Percentiles rank a stretch among this genome's conserved stretches.
phyloP scores from a whole-genome alignment of 2,113 vertebrate species.

The Oreocharis arfaki region DNA sequence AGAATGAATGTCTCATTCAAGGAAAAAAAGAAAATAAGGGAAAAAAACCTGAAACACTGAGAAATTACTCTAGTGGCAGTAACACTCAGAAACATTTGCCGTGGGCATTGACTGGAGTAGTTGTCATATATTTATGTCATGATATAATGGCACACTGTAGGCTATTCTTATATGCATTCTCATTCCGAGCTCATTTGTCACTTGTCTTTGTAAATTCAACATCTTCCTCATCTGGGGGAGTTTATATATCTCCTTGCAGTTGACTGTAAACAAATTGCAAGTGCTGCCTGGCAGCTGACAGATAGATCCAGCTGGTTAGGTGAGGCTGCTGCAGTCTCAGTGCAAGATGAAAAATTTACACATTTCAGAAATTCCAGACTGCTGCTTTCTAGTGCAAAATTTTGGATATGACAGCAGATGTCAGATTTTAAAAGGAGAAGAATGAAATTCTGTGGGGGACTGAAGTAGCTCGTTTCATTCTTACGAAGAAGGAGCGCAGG shows the following conservation, averaged over 20 bases:
- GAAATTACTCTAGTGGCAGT: slow-evolving; percentile 53
- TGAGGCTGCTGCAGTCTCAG: slow-evolving; percentile 23
- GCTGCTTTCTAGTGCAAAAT: slow-evolving; percentile 1
- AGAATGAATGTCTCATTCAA: neutral
- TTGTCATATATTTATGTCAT: slow-evolving; percentile 77
- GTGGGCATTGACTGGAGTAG: slow-evolving; percentile 66
- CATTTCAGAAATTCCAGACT: slow-evolving; percentile 1
- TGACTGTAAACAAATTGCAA: slow-evolving; percentile 75
- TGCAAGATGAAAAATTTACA: slow-evolving; percentile 1
- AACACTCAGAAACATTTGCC: slow-evolving; percentile 65
- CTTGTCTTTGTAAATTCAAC: slow-evolving; percentile 70
- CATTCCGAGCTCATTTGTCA: slow-evolving; percentile 71
- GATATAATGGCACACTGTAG: slow-evolving; percentile 72
- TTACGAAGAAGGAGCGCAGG: neutral
- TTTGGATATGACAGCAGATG: neutral
- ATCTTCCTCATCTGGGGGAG: slow-evolving; percentile 67
- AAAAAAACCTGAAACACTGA: neutral
- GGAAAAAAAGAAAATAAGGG: neutral
- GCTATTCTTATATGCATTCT: slow-evolving; percentile 70
- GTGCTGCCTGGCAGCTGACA: slow-evolving; percentile 58
- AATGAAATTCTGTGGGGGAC: neutral
- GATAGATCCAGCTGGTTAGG: slow-evolving; percentile 52
- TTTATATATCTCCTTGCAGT: slow-evolving; percentile 70
- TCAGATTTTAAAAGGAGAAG: neutral
- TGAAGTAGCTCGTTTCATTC: neutral